Conservation (phyloP, 2,797 vertebrate genomes). For the Merluccius polli region DNA sequence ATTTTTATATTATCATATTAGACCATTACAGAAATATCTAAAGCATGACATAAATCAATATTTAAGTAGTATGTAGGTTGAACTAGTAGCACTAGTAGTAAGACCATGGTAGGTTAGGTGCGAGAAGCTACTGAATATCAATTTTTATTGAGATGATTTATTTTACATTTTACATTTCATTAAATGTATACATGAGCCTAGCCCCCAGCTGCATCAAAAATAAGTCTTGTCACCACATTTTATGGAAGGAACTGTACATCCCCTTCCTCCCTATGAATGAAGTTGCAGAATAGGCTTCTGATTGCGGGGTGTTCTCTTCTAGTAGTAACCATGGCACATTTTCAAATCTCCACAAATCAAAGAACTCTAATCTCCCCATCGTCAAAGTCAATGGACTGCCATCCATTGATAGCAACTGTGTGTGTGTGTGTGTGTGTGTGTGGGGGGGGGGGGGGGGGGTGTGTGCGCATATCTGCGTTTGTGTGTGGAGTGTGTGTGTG, state of each 20-base stretch:
- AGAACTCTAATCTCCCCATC: conserved; percentile 3
- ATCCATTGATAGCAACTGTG: conserved; percentile 11
- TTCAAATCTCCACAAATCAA: neutral
- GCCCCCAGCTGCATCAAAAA: neutral
- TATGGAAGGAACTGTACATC: neutral
- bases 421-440: conserved; percentile 32
- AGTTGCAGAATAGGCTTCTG: neutral
- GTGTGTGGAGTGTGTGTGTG: conserved; percentile 14
- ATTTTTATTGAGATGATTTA: neutral
- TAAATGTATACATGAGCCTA: neutral
- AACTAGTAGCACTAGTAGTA: neutral
- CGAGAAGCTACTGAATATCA: neutral
- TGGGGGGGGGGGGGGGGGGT: conserved; percentile 3
- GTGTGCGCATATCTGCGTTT: neutral
- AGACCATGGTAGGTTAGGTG: neutral
- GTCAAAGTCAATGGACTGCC: conserved; percentile 1
- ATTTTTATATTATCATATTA: neutral
- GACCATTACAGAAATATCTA: neutral
- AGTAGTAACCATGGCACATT: neutral
- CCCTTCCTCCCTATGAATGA: neutral
- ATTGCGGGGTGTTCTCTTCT: neutral
- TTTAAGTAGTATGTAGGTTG: too few relatives aligned
- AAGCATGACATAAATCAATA: too few relatives aligned
- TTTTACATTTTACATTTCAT: neutral
- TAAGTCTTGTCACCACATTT: neutral